phyloP scores from a whole-genome alignment of 2,888 invertebrate genomes.

The Digitonthophagus gazella region DNA sequence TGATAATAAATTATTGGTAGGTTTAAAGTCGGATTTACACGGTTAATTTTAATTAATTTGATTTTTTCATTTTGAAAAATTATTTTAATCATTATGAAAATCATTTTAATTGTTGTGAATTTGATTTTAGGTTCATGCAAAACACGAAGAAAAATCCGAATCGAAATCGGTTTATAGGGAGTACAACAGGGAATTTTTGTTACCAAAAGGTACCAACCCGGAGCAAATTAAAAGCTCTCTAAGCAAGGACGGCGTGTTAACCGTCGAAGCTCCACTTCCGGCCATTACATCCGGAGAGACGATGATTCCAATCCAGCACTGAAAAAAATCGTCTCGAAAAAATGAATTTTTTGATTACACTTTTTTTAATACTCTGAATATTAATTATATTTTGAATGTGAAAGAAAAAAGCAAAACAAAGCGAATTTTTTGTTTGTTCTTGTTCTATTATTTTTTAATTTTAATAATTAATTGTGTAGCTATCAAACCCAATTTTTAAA shows the following conservation, averaged over 20 bases:
- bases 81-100: not conserved
- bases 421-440: not conserved
- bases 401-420: too few relatives aligned
- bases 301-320: constrained; percentile 77
- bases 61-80: too few relatives aligned
- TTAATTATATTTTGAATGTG: too few relatives aligned
- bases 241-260: constrained; percentile 94
- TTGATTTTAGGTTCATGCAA: constrained; percentile 85
- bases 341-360: not conserved
- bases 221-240: constrained; percentile 94
- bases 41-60: too few relatives aligned
- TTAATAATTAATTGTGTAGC: not conserved
- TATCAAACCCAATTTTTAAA: not conserved
- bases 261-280: constrained; percentile 95
- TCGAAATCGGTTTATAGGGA: constrained; percentile 96
- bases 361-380: not conserved
- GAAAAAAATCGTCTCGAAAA: constrained; percentile 34
- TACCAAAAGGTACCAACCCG: constrained; percentile 96
- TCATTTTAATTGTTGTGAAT: not conserved
- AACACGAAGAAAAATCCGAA: constrained; percentile 97
- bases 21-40: too few relatives aligned
- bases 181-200: constrained; percentile 95
- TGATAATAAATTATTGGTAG: constrained; percentile 93
- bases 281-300: constrained; percentile 78
- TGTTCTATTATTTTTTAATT: not conserved